Base-by-base conservation (phyloP, 2,888 invertebrate genomes). In the Tricholauxania praeusta region DNA sequence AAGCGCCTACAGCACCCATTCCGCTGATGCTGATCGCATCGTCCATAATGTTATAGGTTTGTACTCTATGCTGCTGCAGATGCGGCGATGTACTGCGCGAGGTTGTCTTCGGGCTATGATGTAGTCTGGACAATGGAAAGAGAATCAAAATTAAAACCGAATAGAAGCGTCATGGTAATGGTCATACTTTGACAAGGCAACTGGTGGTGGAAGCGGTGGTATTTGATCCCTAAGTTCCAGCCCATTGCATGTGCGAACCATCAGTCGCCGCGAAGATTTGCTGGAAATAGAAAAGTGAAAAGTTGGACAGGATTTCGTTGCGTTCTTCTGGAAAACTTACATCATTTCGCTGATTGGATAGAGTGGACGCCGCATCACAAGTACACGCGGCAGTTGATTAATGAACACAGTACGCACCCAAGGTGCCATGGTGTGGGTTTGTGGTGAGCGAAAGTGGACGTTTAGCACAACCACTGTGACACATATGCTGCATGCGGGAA, bases 371-470 rank as follows among this genome's bases (percentile, higher is more conserved):
- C 96, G 92, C 96, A 98, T 97, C 83, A 96, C 95, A 83, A 98
- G 90, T 84, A 98, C 91, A 81, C 96, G 92, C 82, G 98, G 98
- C 88, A 98, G 91, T 87, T 97, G 95, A 90, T 98, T 96, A 85
- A 98, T 96, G 91, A 98, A 98, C 83, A 99, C 94, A 79, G 95
- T 92, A 79, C 96, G 93, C 83, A 98, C 96, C 98, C 98, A 98
- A 71, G 98, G 96, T 77, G 97, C 95, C 98, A 99, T 98, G 80
- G 95, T 94, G 90, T 98, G 98, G 78, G 98, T 99, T 88, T 97
- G 96, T 78, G 98, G 97, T 79, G 97, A 97, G 74, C 99, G 95
- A 90, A 98, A 98, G 91, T 98, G 98, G 82, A 98, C 96, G 90
- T 98, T 98, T 83, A 98, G 91, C 82, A 98, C 97, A 85, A 98